Percentiles rank a stretch among this genome's conserved stretches.
Conservation (phyloP, 2,797 vertebrate species). For the Todus mexicanus region DNA sequence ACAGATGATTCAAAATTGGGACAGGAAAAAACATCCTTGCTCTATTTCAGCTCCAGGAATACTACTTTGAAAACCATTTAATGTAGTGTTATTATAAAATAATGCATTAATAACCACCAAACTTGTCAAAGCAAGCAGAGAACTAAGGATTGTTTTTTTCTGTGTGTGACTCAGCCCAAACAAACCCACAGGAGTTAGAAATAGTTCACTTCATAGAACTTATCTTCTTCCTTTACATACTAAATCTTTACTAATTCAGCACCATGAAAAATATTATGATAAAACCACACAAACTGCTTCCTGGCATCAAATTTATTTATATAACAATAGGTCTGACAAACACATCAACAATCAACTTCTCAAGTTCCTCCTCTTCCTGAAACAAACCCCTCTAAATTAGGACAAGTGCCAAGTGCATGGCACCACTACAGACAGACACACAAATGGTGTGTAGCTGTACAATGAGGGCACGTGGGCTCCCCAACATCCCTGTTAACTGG, state of each 20-base stretch:
- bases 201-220: not conserved
- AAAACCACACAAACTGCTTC: not conserved
- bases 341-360: not conserved
- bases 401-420: not conserved
- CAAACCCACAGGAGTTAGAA: not conserved
- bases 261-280: not conserved
- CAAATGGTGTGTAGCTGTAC: rapidly evolving
- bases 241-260: not conserved
- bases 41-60: not conserved
- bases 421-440: not conserved
- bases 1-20: not conserved
- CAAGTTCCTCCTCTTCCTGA: not conserved
- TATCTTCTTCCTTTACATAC: not conserved
- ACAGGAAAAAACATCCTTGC: not conserved
- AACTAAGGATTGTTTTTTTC: not conserved
- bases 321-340: not conserved
- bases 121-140: not conserved
- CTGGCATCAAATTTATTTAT: not conserved
- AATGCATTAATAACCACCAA: not conserved
- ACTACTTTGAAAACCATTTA: not conserved
- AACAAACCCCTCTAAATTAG: not conserved
- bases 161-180: not conserved
- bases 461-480: not conserved
- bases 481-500: not conserved
- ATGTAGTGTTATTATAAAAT: not conserved